Base-by-base conservation (phyloP, 2,113 vertebrate species). In the Carassius gibelio region DNA sequence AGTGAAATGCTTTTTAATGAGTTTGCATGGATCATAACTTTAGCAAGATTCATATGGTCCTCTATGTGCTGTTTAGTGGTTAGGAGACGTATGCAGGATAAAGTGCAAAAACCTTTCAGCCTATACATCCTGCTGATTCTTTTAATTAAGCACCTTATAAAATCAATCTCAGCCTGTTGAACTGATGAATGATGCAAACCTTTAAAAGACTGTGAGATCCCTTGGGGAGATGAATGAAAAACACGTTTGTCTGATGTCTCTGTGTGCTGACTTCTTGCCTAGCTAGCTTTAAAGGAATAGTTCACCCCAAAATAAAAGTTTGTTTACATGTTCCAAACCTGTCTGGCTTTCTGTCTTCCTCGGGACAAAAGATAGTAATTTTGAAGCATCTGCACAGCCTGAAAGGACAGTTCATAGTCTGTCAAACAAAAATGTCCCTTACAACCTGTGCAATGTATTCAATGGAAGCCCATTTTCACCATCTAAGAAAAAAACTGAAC, bases 101-200 rank as follows among this genome's bases (percentile, higher is more conserved):
- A 74, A 48, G 42, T 74, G 38, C 2, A 2, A 23, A 74, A 14
- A 13, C 21, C 55, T 79, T 79, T 79, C 8, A 64, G 77, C 13
- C 77, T 23, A 9, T 8, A 26, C n/a, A 45, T 42, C 77, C 77
- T 64, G 59, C 77, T 64, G 77, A 17, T 45, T 64, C 77, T 62
- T 76, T 80, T 64, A 80, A 80, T 80, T 26, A 45, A 78, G 76
- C 30, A 78, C 26, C 75, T 59, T 78, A n/a, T 78, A 38, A 61
- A 79, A 79, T 79, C 76, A 61, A 48, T 64, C 57, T 79, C 11
- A 42, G 13, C 61, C 77, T 80, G 36, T 80, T 62, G 36, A 80
- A 26, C 77, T 80, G 59, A 80, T 80, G 36, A 80, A 80, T 61
- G 57, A 42, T 79, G 57, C 76, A 62, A 26, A 62, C 57, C 38